Conservation (phyloP, 2,888 invertebrate species). For the Machimus rusticus region DNA sequence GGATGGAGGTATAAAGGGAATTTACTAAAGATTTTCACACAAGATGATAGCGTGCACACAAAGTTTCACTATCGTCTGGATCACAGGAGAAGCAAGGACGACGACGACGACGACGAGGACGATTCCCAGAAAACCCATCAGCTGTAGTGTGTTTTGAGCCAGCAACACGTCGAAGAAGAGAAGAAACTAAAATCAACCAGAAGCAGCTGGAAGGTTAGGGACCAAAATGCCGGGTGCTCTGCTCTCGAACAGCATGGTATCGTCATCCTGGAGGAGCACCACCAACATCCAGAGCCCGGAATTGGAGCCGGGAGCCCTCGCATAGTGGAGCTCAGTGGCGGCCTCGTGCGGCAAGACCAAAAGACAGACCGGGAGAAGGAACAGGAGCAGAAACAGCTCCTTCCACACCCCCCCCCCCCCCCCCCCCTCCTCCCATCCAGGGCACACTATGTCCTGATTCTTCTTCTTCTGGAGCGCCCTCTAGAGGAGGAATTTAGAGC, state of each 20-base stretch:
- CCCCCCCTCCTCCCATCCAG: too few species aligned
- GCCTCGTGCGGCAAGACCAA: neutral
- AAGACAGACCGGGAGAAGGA: neutral
- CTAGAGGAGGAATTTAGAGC: neutral
- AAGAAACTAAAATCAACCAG: neutral
- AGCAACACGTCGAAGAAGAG: neutral
- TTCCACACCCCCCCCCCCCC: too few species aligned
- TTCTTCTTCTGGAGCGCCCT: neutral
- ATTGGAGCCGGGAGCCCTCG: neutral
- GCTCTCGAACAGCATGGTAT: too few species aligned
- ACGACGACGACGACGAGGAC: neutral
- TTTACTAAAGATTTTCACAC: conserved; percentile 5
- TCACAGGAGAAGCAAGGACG: neutral
- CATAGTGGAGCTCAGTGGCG: neutral
- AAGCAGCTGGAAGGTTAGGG: neutral
- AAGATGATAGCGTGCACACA: conserved; percentile 3
- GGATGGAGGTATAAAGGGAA: neutral
- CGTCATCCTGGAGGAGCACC: neutral
- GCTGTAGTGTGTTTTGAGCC: neutral
- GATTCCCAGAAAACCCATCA: neutral
- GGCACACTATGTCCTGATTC: neutral
- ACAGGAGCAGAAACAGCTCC: neutral
- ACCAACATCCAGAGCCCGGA: neutral
- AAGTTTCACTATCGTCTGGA: neutral
- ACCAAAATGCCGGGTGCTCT: too few species aligned